Conservation (phyloP, 2,888 invertebrate genomes). For the Calameuta idolon region DNA sequence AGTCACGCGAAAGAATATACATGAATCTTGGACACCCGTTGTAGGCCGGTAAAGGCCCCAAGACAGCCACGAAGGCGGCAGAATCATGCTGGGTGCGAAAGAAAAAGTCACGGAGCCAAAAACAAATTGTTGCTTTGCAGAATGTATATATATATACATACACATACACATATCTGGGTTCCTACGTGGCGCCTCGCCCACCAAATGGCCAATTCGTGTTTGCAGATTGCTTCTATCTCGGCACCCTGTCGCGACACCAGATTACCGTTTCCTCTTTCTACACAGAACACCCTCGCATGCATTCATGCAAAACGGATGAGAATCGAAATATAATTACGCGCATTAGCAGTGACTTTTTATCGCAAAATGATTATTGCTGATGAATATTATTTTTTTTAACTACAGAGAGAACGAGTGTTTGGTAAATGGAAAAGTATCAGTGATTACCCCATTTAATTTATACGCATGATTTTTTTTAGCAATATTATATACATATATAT, state of each 20-base stretch:
- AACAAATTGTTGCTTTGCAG: slow-evolving; percentile 39
- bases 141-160: not conserved
- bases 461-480: not conserved
- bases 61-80: not conserved
- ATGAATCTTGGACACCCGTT: not conserved
- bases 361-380: not conserved
- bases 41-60: not conserved
- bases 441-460: not conserved
- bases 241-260: slow-evolving; percentile 56
- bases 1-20: not conserved
- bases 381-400: not conserved
- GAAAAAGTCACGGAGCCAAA: slow-evolving; percentile 46
- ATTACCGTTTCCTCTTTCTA: slow-evolving; percentile 63
- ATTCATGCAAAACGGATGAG: not conserved
- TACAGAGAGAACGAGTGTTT: not conserved
- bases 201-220: slow-evolving; percentile 67
- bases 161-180: not conserved
- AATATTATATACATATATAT: not conserved
- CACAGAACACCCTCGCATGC: slow-evolving; percentile 18
- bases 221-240: slow-evolving; percentile 65
- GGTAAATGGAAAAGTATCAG: not conserved
- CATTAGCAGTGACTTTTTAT: not conserved
- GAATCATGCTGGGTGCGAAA: slow-evolving; percentile 36
- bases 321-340: not conserved
- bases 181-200: slow-evolving; percentile 52